Conservation (phyloP, 2,113 vertebrate genomes). For the Callipepla californica region DNA sequence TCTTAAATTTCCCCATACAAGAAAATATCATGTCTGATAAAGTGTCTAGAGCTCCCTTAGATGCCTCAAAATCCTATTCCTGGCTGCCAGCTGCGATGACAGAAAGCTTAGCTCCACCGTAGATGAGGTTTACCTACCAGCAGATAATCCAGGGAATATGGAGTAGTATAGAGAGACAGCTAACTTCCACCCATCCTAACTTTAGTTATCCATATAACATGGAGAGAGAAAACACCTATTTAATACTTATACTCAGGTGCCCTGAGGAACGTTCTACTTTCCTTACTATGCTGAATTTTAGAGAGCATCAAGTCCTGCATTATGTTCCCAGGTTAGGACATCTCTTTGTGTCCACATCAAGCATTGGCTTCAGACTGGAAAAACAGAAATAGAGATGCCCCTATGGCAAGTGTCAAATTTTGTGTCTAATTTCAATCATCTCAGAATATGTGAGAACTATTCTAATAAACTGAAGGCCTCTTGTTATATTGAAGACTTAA, state of each 20-base stretch:
- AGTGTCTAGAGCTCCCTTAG: not conserved
- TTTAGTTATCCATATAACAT: not conserved
- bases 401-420: not conserved
- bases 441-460: not conserved
- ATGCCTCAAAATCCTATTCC: not conserved
- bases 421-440: not conserved
- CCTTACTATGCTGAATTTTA: not conserved
- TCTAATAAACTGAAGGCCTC: not conserved
- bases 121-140: not conserved
- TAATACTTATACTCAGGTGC: not conserved
- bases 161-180: not conserved
- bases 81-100: not conserved
- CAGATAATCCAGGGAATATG: not conserved
- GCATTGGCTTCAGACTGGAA: not conserved
- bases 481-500: not conserved
- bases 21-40: not conserved
- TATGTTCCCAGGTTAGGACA: not conserved
- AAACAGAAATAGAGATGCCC: not conserved
- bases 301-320: not conserved
- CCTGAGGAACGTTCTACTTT: not conserved
- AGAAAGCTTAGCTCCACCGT: not conserved
- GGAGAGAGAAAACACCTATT: not conserved
- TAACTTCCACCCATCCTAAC: not conserved
- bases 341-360: not conserved
- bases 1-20: not conserved